Evolutionary conservation across 2,797 vertebrate species (phyloP).

Genomic region (Macrochelys suwanniensis): DNA sequence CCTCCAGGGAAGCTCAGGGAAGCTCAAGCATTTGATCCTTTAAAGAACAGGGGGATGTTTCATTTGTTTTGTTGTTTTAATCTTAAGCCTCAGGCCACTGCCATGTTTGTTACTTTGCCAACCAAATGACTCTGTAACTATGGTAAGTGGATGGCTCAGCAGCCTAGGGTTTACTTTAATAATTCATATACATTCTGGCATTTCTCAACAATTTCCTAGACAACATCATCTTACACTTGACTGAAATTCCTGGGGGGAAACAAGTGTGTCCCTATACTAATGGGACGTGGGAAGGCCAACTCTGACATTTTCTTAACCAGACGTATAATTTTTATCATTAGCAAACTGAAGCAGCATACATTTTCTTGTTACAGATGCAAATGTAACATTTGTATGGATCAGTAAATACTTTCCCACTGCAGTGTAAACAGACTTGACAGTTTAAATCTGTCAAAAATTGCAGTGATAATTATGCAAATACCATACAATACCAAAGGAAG

Average conservation of each 20-base stretch:
- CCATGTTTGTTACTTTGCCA: constrained; percentile 32
- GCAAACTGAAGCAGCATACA: constrained; percentile 3
- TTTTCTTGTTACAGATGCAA: constrained; percentile 66
- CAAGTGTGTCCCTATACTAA: constrained; percentile 9
- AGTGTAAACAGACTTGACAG: constrained; percentile 68
- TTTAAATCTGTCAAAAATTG: constrained; percentile 53
- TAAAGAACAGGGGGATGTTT: background rate
- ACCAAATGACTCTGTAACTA: background rate
- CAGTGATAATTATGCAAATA: constrained; percentile 63
- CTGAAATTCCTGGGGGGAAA: background rate
- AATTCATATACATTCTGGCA: constrained; percentile 33
- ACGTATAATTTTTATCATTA: constrained; percentile 59
- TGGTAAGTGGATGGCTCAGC: background rate
- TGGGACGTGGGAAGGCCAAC: background rate
- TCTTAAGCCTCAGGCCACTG: constrained; percentile 4
- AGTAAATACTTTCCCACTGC: constrained; percentile 69
- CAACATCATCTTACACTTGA: constrained; percentile 8
- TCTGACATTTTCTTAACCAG: constrained; percentile 49
- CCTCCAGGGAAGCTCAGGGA: background rate
- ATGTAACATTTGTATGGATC: constrained; percentile 67
- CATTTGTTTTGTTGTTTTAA: background rate
- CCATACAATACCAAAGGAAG: constrained; percentile 26
- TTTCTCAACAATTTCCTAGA: constrained; percentile 28
- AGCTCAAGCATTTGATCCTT: background rate
- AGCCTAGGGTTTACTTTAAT: constrained; percentile 40